phyloP scores from a whole-genome alignment of 1,140 invertebrate genomes.

The Trachymyrmex septentrionalis region DNA sequence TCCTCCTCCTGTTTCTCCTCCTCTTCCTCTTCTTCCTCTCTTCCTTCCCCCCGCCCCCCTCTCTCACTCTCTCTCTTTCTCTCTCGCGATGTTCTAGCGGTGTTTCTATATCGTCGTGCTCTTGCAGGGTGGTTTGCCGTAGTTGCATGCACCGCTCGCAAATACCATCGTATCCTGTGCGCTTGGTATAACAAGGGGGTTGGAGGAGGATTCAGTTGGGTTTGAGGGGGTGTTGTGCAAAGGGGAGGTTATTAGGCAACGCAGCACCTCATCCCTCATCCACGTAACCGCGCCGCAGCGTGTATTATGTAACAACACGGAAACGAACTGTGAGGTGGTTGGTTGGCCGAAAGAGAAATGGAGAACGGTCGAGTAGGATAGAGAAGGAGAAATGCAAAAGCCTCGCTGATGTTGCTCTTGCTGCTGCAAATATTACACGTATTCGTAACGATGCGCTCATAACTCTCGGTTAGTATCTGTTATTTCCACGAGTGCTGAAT shows the following conservation, averaged over 20 bases:
- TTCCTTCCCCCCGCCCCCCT: background rate
- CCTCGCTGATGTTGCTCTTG: conserved; percentile 68
- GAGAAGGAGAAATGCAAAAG: conserved; percentile 59
- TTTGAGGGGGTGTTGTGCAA: conserved; percentile 75
- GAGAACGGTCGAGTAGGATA: conserved; percentile 45
- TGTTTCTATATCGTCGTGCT: conserved; percentile 67
- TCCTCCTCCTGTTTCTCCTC: background rate
- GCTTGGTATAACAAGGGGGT: conserved; percentile 53
- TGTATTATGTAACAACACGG: conserved; percentile 87
- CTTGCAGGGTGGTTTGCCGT: conserved; percentile 65
- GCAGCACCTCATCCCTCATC: conserved; percentile 86
- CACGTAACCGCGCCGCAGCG: conserved; percentile 84
- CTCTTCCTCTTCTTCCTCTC: background rate
- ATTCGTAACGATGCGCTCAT: conserved; percentile 74
- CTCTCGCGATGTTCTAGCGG: conserved; percentile 65
- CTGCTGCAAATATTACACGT: conserved; percentile 78
- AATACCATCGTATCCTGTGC: conserved; percentile 66
- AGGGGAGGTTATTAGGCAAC: conserved; percentile 85
- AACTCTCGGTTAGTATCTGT: conserved; percentile 64
- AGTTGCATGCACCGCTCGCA: conserved; percentile 67
- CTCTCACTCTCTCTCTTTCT: conserved; percentile 24
- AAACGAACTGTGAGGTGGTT: conserved; percentile 82
- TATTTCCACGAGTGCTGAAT: conserved; percentile 56
- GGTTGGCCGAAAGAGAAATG: conserved; percentile 57
- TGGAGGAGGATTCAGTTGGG: conserved; percentile 68